phyloP scores from a whole-genome alignment of 2,888 invertebrate genomes.

The Allophyes oxyacanthae region DNA sequence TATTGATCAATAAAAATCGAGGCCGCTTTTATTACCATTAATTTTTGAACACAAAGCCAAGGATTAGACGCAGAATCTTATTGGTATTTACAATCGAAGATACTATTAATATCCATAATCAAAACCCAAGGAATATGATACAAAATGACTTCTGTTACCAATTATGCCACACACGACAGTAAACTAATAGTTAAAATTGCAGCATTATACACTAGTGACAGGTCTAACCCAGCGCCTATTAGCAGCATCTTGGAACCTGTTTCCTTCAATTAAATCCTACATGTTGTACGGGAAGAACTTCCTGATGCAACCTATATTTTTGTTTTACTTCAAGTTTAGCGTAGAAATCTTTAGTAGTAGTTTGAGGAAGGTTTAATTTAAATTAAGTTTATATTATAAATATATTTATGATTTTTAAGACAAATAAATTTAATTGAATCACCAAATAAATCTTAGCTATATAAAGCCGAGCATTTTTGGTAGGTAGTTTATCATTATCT shows the following conservation, averaged over 20 bases:
- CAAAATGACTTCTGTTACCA: conserved; percentile 6
- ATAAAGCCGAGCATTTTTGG: too few relatives aligned
- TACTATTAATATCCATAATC: too few relatives aligned
- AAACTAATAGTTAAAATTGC: conserved; percentile 34
- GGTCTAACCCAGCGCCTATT: conserved; percentile 36
- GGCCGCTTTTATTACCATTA: too few relatives aligned
- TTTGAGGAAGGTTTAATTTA: conserved; percentile 8
- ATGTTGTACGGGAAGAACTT: conserved; percentile 32
- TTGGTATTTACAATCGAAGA: too few relatives aligned
- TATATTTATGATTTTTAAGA: too few relatives aligned
- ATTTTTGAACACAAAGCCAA: too few relatives aligned
- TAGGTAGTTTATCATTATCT: too few relatives aligned
- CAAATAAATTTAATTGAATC: too few relatives aligned
- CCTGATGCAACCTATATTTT: conserved; percentile 51
- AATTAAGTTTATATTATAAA: conserved; percentile 9
- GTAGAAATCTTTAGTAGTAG: conserved; percentile 18
- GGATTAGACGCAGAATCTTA: too few relatives aligned
- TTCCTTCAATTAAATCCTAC: conserved; percentile 44
- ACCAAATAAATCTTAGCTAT: too few relatives aligned
- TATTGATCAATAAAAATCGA: too few relatives aligned
- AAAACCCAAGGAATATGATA: too few relatives aligned
- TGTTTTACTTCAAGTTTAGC: conserved; percentile 19
- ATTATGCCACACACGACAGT: conserved; percentile 12
- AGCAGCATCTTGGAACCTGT: conserved; percentile 40
- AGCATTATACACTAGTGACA: conserved; percentile 31